Percentiles rank a stretch among this genome's conserved stretches.
phyloP scores from a whole-genome alignment of 2,113 vertebrate species.

The Zeus faber region DNA sequence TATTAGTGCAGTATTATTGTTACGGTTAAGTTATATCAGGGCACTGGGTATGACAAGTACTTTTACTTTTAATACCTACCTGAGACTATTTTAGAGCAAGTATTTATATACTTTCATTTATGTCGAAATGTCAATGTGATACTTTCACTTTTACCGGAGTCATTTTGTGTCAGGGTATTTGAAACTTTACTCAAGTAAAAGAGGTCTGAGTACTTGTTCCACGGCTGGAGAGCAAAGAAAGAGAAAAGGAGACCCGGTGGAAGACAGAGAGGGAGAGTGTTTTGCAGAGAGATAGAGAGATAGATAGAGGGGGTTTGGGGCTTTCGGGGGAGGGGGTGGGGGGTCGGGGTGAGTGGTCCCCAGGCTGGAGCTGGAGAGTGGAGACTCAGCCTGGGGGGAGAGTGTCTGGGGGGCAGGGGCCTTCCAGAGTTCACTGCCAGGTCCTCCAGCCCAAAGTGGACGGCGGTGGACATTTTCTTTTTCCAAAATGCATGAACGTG shows the following conservation, averaged over 20 bases:
- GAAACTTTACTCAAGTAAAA: too few relatives aligned
- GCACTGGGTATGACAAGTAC: too few relatives aligned
- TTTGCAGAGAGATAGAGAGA: background rate
- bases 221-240: conserved; percentile 36
- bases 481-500: background rate
- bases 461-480: conserved; percentile 25
- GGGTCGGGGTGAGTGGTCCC: conserved; percentile 65
- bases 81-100: too few relatives aligned
- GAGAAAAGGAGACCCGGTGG: conserved; percentile 43
- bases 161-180: too few relatives aligned
- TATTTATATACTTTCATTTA: too few relatives aligned
- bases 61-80: too few relatives aligned
- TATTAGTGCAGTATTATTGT: too few relatives aligned
- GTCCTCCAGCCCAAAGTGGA: conserved; percentile 44
- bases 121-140: too few relatives aligned
- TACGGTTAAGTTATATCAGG: too few relatives aligned
- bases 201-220: too few relatives aligned
- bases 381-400: conserved; percentile 46
- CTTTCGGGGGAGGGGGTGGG: conserved; percentile 34
- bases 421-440: conserved; percentile 71
- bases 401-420: conserved; percentile 63
- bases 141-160: too few relatives aligned
- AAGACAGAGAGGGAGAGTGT: conserved; percentile 29
- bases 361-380: conserved; percentile 58
- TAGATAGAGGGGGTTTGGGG: background rate